These are phyloP conservation scores for Microtus ochrogaster DNA, from an alignment of 2,113 vertebrate genomes.

Conservation along the genomic window DNA sequence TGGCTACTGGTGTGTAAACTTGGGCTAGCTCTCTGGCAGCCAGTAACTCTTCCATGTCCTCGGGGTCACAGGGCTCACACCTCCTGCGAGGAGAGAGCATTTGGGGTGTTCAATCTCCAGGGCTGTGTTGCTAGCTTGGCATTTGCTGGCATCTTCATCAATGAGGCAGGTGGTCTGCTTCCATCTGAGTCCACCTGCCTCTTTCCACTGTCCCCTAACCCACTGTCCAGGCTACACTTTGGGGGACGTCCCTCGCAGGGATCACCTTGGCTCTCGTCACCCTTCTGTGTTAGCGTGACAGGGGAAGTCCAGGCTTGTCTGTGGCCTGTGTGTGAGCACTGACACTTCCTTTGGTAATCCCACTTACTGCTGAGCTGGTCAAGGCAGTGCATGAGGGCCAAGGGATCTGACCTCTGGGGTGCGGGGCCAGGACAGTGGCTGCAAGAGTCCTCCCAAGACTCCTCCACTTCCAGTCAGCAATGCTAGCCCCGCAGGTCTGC, in stretches of 20 bases:
- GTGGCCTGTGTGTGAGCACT: neutral
- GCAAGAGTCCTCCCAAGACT: neutral
- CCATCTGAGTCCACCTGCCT: neutral
- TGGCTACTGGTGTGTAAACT: neutral
- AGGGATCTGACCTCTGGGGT: neutral
- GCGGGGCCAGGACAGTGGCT: neutral
- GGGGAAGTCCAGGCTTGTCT: neutral
- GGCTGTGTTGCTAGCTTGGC: neutral
- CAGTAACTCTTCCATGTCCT: neutral
- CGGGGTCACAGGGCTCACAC: neutral
- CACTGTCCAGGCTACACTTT: neutral
- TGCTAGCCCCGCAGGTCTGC: neutral
- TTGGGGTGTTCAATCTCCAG: accelerated
- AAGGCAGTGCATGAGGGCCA: neutral
- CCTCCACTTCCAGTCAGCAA: neutral
- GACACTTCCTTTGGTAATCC: neutral
- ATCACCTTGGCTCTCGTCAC: neutral
- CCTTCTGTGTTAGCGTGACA: neutral
- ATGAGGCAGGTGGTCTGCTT: neutral
- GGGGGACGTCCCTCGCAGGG: neutral
- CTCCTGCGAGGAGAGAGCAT: neutral
- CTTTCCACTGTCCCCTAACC: too few relatives aligned
- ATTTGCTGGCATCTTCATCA: neutral
- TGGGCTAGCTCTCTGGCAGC: neutral
- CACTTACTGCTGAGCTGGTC: neutral